Base-by-base conservation (phyloP, 30 jellyfish, hydroid and myxozoan genomes). In the Morbakka virulenta region DNA sequence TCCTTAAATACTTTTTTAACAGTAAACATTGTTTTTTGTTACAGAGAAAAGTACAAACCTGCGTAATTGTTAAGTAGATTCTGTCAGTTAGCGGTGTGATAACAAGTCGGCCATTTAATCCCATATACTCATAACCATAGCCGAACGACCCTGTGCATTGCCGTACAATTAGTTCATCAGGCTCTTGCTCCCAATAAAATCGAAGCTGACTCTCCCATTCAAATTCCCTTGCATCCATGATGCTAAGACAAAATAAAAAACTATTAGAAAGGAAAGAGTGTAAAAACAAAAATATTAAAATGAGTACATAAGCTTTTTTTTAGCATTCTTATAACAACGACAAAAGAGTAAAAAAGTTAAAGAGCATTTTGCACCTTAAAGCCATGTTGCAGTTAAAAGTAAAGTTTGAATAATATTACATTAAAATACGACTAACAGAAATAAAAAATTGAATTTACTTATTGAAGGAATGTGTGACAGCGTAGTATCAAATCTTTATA, bases 181-280 rank as follows among this genome's bases (percentile, higher is more conserved):
- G 89, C 41, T 86, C 81, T 73, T 93, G 96, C 64, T 81, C 86
- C 99, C 99, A 93, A 57, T 93, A 93, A 52, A 93, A 93, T 14
- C 99, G 89, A 85, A 93, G 82, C 70, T 93, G 99, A 64, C 99
- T 93, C 50, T 93, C 99, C 99, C 99, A 93, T 71, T 93, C 99
- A 82, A 93, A 93, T 53, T 93, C 99, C 32, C 95, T 65, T 17
- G 99, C 89, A 66, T 93, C 99, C 96, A 93, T 64, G 52, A 93
- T 93, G 52, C 96, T 86, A 67, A 4, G 27, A 31, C 4, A 69
- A 17, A 32, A 1, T 12, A 77, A 0, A 33, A 24, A 3, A 23
- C 3, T 22, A n/a, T 27, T 3, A 6, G 28, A 49, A 28, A 31
- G 74, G 0, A 61, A 17, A 9, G 28, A 32, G 33, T 12, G 12